Evolutionary conservation across 2,113 vertebrate genomes (phyloP).

Genomic region (Ursus arctos): DNA sequence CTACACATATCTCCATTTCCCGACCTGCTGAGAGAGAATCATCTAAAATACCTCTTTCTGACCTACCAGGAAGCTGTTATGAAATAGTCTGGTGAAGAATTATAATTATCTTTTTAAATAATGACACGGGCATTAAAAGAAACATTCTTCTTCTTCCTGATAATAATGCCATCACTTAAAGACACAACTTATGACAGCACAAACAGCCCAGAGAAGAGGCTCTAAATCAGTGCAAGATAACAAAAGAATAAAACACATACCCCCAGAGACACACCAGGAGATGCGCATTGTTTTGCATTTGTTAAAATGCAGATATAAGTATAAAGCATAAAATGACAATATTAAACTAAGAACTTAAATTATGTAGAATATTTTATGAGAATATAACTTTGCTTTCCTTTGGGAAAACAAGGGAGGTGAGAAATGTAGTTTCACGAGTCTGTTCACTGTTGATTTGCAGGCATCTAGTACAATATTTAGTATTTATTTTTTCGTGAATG

Average conservation of each 20-base stretch:
- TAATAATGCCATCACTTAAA: background rate
- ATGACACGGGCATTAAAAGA: background rate
- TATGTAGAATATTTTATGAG: background rate
- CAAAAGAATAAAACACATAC: conserved; percentile 22
- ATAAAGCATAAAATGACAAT: background rate
- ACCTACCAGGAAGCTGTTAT: background rate
- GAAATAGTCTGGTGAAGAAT: background rate
- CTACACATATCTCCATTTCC: background rate
- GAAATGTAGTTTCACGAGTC: background rate
- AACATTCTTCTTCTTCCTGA: conserved; percentile 3
- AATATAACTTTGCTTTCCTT: conserved; percentile 10
- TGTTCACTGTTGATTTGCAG: conserved; percentile 20
- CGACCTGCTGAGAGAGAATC: background rate
- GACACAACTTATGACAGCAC: background rate
- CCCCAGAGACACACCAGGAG: background rate
- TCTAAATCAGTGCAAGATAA: conserved; percentile 16
- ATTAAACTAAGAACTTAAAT: conserved; percentile 48
- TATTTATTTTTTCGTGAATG: conserved; percentile 29
- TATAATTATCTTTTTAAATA: conserved; percentile 41
- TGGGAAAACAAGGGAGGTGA: background rate
- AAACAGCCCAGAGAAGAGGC: background rate
- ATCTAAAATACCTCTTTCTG: background rate
- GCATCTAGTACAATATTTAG: background rate
- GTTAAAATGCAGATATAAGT: conserved; percentile 48
- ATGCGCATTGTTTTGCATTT: background rate